Evolutionary conservation across 2,888 invertebrate genomes (phyloP), one percentile per base, ranked within the genome.

Genomic region (Drosophila meridionalis): DNA sequence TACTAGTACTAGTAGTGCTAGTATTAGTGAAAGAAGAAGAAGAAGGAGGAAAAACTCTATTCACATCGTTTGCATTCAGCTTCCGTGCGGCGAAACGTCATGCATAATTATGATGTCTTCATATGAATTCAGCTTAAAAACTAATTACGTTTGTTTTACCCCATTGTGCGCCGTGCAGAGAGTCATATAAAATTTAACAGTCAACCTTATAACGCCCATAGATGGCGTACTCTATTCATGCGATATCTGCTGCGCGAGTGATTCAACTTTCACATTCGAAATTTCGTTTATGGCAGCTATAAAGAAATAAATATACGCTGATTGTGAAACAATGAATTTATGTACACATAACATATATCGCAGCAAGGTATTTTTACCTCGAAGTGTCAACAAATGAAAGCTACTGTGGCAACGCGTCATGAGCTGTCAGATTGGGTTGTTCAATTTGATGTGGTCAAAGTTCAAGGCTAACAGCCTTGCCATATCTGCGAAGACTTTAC

Each of bases 51-150:
- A 47, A 30, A 57, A 45, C 58, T 38, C 53, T 55, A 38, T 36
- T 55, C 53, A 40, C 38, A 55, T 20, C 32, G 36, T 36, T 66
- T 45, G n/a, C 26, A 67, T 45, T 32, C 28, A 56, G 42, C 55
- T 38, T 28, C 38, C 43, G 32, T 52, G 32, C 42, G 48, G 42
- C 34, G 14, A 11, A 42, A 36, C 36, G 28, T 36, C 11, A 47
- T 28, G 34, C 50, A 58, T 58, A 26, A 58, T 60, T 50, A 40
- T 28, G 38, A 63, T 48, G 63, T 40, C 47, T 50, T 60, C 26
- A 38, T 50, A 60, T 9, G 56, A 57, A 8, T 12, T 32, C 32
- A 12, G 12, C 20, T 57, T 12, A 32, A 42, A 43, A 57, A 43
- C 42, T 52, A 52, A 52, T 52, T 52, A 52, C 20, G 36, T 52